These are phyloP conservation scores for Formica selysi DNA, from an alignment of 1,140 invertebrate species.

Conservation along the genomic window DNA sequence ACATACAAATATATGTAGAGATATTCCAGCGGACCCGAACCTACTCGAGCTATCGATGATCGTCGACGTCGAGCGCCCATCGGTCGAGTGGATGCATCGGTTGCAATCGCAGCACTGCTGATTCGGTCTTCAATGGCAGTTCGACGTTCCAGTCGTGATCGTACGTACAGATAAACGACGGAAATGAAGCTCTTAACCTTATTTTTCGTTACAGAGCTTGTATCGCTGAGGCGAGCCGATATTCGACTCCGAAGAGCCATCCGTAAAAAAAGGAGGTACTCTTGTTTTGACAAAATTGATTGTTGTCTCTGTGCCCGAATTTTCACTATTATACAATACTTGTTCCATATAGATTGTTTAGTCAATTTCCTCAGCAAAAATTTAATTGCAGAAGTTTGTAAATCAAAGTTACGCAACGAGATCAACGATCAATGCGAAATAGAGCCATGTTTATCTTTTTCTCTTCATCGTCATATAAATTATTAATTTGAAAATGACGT, in stretches of 20 bases:
- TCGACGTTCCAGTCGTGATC: slow-evolving; percentile 49
- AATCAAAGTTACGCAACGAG: background rate
- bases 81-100: slow-evolving; percentile 74
- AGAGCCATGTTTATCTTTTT: background rate
- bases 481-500: background rate
- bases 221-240: background rate
- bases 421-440: background rate
- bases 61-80: slow-evolving; percentile 65
- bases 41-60: slow-evolving; percentile 69
- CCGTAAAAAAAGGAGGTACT: background rate
- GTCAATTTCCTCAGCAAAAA: background rate
- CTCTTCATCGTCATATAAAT: background rate
- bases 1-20: slow-evolving; percentile 11
- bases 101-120: slow-evolving; percentile 63
- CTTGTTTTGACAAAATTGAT: background rate
- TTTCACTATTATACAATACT: background rate
- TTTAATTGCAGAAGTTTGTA: background rate
- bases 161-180: slow-evolving; percentile 54
- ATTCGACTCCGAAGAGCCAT: background rate
- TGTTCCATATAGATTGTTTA: background rate
- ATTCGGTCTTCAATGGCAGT: slow-evolving; percentile 71
- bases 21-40: slow-evolving; percentile 13
- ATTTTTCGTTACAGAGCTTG: slow-evolving; percentile 40
- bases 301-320: background rate
- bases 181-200: slow-evolving; percentile 60